Conservation (phyloP, 1,140 invertebrate genomes). For the Drosophila trapezifrons region DNA sequence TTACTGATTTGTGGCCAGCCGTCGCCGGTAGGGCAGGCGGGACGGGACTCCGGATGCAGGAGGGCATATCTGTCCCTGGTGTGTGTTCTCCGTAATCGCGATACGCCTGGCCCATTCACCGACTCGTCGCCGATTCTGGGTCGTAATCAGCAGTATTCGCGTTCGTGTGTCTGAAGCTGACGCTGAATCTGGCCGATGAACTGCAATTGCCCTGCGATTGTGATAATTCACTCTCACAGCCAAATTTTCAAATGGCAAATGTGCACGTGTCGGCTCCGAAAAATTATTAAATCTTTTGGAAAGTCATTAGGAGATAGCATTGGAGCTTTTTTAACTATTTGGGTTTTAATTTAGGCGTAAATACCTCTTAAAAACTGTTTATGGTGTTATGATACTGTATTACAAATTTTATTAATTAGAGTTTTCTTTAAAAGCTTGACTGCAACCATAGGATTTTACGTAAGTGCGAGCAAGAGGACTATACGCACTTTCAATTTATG, state of each 20-base stretch:
- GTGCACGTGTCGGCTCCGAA: slow-evolving; percentile 24
- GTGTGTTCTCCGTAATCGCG: slow-evolving; percentile 17
- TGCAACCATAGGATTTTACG: no score
- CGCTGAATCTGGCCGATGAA: slow-evolving; percentile 44
- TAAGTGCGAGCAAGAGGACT: no score
- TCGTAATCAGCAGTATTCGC: slow-evolving; percentile 29
- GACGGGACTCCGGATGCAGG: not conserved
- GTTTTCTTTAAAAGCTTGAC: no score
- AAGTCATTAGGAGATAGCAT: no score
- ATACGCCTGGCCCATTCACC: slow-evolving; percentile 37
- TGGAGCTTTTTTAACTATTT: no score
- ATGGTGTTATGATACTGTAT: no score
- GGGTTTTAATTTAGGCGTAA: no score
- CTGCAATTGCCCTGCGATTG: slow-evolving; percentile 40
- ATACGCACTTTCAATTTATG: no score
- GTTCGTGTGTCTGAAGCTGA: slow-evolving; percentile 4
- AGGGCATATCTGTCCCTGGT: not conserved
- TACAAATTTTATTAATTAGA: no score
- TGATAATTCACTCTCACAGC: slow-evolving; percentile 20
- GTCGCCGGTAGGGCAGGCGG: not conserved
- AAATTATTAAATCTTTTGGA: not conserved
- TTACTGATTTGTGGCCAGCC: slow-evolving; percentile 45
- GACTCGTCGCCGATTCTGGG: slow-evolving; percentile 16
- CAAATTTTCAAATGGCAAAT: slow-evolving; percentile 17
- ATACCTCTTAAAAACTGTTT: not conserved